phyloP scores from a whole-genome alignment of 1,140 invertebrate species.

The Drosophila truncata region DNA sequence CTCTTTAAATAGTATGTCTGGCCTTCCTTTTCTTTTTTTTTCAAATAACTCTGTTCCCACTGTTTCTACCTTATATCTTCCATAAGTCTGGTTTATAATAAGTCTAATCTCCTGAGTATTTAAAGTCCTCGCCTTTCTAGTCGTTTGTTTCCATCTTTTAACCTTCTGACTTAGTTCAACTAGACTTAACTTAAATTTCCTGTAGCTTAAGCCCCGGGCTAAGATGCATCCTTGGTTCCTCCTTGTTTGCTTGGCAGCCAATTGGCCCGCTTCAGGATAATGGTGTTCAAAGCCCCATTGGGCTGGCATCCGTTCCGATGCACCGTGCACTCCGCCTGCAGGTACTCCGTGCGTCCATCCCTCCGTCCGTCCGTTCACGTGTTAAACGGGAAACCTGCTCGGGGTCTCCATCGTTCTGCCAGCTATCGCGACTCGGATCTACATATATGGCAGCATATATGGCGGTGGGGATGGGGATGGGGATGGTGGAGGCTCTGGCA shows the following conservation, averaged over 20 bases:
- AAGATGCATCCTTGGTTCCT: conserved; percentile 15
- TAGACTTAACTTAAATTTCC: conserved; percentile 21
- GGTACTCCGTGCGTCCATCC: not conserved
- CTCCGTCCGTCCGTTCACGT: conserved; percentile 25
- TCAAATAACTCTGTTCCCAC: not conserved
- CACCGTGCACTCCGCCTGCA: conserved; percentile 1
- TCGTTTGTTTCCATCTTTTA: not conserved
- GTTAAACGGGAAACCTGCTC: conserved; percentile 49
- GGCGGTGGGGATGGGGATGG: not conserved
- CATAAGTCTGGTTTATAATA: not conserved
- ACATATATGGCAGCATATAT: conserved; percentile 22
- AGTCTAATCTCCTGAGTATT: not conserved
- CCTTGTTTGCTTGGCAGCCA: conserved; percentile 20
- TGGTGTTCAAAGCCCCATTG: conserved; percentile 28
- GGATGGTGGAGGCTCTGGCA: not conserved
- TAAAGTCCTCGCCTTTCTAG: not conserved
- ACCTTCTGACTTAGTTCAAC: not conserved
- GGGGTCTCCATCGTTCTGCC: conserved; percentile 30
- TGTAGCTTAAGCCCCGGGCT: not conserved
- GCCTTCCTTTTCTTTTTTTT: not conserved
- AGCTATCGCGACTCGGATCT: conserved; percentile 34
- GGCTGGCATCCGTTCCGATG: conserved; percentile 22
- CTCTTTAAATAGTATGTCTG: not conserved
- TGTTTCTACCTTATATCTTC: not conserved
- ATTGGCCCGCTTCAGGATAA: conserved; percentile 47